phyloP scores from a whole-genome alignment of 92 coral and sea anemone species.

The Muricea muricata region DNA sequence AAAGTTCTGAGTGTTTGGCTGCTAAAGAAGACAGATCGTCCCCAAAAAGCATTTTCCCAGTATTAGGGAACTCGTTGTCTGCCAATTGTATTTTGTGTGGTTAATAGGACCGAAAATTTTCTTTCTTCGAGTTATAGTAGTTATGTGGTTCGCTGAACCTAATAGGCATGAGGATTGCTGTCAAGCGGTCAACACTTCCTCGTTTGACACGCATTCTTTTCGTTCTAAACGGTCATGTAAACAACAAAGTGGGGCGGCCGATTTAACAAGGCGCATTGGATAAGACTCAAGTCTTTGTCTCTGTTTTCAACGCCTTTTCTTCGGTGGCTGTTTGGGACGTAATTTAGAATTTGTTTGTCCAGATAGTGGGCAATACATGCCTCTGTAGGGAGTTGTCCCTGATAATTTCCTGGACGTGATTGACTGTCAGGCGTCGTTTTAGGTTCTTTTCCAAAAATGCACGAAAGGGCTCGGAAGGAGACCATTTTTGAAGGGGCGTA shows the following conservation, averaged over 20 bases:
- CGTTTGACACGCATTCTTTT: slow-evolving; percentile 29
- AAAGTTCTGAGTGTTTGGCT: slow-evolving; percentile 52
- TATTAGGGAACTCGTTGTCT: slow-evolving; percentile 53
- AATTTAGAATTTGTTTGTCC: slow-evolving; percentile 25
- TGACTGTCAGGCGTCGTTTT: slow-evolving; percentile 24
- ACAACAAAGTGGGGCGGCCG: slow-evolving; percentile 42
- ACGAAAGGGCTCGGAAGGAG: slow-evolving; percentile 26
- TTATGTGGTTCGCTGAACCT: slow-evolving; percentile 40
- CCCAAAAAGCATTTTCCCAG: slow-evolving; percentile 54
- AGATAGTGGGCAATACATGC: slow-evolving; percentile 33
- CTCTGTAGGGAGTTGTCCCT: slow-evolving; percentile 19
- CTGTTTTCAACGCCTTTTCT: slow-evolving; percentile 35
- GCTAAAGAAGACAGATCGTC: slow-evolving; percentile 51
- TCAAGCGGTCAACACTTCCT: slow-evolving; percentile 12
- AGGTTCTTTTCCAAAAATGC: slow-evolving; percentile 23
- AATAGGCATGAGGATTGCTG: slow-evolving; percentile 42
- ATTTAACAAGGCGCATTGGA: slow-evolving; percentile 35
- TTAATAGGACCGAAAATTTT: slow-evolving; percentile 35
- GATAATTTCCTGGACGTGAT: slow-evolving; percentile 17
- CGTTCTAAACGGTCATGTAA: slow-evolving; percentile 49
- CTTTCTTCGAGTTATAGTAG: slow-evolving; percentile 38
- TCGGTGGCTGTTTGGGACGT: slow-evolving; percentile 25
- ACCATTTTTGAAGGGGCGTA: slow-evolving; percentile 23
- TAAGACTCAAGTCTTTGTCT: slow-evolving; percentile 43
- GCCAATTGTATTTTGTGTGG: slow-evolving; percentile 42